phyloP scores from a whole-genome alignment of 1,140 invertebrate genomes.

The Drosophila kurseongensis region DNA sequence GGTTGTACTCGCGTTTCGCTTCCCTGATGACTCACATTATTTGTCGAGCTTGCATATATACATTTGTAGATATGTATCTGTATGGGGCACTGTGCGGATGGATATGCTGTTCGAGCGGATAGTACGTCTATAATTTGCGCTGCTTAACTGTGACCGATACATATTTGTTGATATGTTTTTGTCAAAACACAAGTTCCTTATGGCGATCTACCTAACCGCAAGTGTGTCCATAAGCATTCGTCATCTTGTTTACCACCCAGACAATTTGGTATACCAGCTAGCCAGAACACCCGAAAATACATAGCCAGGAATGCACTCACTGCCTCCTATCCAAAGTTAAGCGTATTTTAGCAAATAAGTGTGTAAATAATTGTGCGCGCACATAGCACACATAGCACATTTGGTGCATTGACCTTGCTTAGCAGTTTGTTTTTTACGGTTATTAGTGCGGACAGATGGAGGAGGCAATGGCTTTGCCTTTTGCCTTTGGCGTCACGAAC shows the following conservation, averaged over 20 bases:
- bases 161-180: conserved; percentile 25
- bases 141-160: conserved; percentile 33
- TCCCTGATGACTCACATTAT: conserved; percentile 48
- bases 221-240: conserved; percentile 14
- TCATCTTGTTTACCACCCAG: conserved; percentile 29
- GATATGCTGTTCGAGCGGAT: conserved; percentile 17
- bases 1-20: conserved; percentile 47
- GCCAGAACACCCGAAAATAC: not conserved
- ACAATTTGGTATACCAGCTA: conserved; percentile 4
- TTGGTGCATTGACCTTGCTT: conserved; percentile 62
- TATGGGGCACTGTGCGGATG: conserved; percentile 1
- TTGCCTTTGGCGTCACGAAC: conserved; percentile 48
- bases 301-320: conserved; percentile 17
- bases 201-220: conserved; percentile 15
- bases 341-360: conserved; percentile 31
- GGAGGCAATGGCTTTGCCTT: conserved; percentile 54
- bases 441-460: conserved; percentile 54
- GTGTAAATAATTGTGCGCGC: conserved; percentile 36
- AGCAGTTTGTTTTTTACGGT: conserved; percentile 63
- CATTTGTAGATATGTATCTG: conserved; percentile 26
- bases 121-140: conserved; percentile 31
- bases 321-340: conserved; percentile 12
- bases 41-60: conserved; percentile 39
- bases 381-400: conserved; percentile 48
- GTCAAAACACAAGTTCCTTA: conserved; percentile 28